phyloP scores from a whole-genome alignment of 2,113 vertebrate species.

The Ellobius talpinus region DNA sequence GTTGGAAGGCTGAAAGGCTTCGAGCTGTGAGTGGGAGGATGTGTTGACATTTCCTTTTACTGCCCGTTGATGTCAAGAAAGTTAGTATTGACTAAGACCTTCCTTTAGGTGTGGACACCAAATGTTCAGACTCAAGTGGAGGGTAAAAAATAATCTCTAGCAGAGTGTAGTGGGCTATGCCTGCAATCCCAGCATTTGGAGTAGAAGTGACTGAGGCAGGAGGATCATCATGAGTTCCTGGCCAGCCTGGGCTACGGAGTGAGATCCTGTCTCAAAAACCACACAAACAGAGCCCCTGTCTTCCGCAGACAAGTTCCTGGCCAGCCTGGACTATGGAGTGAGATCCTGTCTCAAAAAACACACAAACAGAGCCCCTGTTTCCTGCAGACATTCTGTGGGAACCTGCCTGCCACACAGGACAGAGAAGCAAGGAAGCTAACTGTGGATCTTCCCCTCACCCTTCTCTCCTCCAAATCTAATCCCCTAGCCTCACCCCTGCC shows the following conservation, averaged over 20 bases:
- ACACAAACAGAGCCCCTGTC: background rate
- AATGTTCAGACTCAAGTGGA: background rate
- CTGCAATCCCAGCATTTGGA: background rate
- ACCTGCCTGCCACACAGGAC: no score
- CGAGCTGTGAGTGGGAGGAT: background rate
- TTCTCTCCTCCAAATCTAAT: background rate
- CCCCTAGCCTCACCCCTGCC: background rate
- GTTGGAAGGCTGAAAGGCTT: background rate
- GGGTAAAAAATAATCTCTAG: background rate
- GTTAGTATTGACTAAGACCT: background rate
- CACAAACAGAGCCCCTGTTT: no score
- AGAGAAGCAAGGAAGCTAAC: background rate
- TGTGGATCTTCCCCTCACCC: background rate
- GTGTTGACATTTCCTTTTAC: background rate
- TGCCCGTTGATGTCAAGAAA: background rate
- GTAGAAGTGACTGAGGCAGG: background rate
- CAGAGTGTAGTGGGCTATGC: no score
- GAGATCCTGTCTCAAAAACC: background rate
- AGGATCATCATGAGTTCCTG: background rate
- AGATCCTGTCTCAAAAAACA: background rate
- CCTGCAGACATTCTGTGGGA: background rate
- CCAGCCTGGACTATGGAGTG: background rate
- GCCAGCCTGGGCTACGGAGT: background rate
- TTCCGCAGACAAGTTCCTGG: background rate
- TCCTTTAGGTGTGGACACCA: background rate